Base-by-base conservation (phyloP, 1,140 invertebrate genomes). In the Neodiprion virginianus region DNA sequence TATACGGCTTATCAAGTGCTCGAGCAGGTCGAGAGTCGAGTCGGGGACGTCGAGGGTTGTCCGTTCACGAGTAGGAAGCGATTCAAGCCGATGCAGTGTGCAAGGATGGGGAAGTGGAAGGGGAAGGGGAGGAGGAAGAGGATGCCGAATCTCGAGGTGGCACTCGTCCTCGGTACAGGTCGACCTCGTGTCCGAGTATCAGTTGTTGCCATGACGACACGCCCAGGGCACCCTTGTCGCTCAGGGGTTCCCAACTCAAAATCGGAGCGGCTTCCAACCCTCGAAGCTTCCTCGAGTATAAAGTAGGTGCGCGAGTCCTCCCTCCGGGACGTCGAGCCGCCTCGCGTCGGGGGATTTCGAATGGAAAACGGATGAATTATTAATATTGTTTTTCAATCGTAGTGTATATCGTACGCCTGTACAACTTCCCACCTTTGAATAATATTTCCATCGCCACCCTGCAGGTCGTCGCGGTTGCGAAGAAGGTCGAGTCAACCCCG, bases 121-220 rank as follows among this genome's bases (percentile, higher is more conserved):
- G 5, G 28, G 1, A 40, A 40, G 28, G 5, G 28, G 28, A 12
- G 4, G 53, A 12, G 53, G n/a, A 17, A 23, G 50, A 11, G 12
- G 72, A 73, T 78, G 77, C 75, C 72, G 71, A 78, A 80, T 81
- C 79, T 75, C 69, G 48, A 77, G 78, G 70, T 75, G 61, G 72
- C 72, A 74, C 76, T 79, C 78, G 76, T 77, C 77, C 76, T 71
- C 70, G 74, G 8, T 73, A 53, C 67, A 70, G 75, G 53, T 61
- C 53, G 53, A 75, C 79, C 79, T 78, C 80, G 76, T 81, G 81
- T 81, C 80, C 80, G 79, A 80, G 79, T 74, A 75, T 74, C 76
- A 50, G 49, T 40, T 12, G 80, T 82, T 81, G 77, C 80, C 77
- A 82, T 82, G 78, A 79, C 73, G 79, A 82, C 81, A 70, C 67